Evolutionary conservation across 2,888 invertebrate genomes (phyloP).

Genomic region (Harmothoe impar): DNA sequence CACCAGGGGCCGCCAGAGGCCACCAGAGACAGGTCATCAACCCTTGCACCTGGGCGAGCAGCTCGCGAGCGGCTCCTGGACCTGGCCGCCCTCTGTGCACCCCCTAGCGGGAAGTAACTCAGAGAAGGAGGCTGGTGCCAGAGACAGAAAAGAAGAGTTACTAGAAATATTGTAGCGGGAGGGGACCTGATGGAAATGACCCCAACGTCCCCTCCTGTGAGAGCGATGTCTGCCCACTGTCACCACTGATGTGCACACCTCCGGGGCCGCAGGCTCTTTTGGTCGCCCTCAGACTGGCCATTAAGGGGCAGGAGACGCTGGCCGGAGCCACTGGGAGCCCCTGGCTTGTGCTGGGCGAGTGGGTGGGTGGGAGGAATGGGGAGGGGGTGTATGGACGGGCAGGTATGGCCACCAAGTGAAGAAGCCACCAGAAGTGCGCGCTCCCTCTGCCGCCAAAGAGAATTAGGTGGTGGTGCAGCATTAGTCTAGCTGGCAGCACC

Average conservation of each 20-base stretch:
- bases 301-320: constrained; percentile 7
- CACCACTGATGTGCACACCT: constrained; percentile 50
- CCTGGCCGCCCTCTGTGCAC: neutral
- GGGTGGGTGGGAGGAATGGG: neutral
- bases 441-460: neutral
- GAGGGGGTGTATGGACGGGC: neutral
- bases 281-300: constrained; percentile 48
- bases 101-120: neutral
- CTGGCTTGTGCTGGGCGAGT: neutral
- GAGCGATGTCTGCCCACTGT: constrained; percentile 50
- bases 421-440: constrained; percentile 47
- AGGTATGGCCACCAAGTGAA: neutral
- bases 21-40: constrained; percentile 1
- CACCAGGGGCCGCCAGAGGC: constrained; percentile 9
- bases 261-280: constrained; percentile 31
- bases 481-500: neutral
- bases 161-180: neutral
- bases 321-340: neutral
- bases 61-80: neutral
- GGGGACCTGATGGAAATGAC: constrained; percentile 44
- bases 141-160: neutral
- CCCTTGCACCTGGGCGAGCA: constrained; percentile 4
- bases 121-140: neutral
- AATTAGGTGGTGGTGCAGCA: constrained; percentile 50
- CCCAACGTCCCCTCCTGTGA: constrained; percentile 27